A percentile compares a stretch with the other conserved stretches of the same genome.
phyloP scores from a whole-genome alignment of 2,888 invertebrate genomes.

The Lampropteryx suffumata region DNA sequence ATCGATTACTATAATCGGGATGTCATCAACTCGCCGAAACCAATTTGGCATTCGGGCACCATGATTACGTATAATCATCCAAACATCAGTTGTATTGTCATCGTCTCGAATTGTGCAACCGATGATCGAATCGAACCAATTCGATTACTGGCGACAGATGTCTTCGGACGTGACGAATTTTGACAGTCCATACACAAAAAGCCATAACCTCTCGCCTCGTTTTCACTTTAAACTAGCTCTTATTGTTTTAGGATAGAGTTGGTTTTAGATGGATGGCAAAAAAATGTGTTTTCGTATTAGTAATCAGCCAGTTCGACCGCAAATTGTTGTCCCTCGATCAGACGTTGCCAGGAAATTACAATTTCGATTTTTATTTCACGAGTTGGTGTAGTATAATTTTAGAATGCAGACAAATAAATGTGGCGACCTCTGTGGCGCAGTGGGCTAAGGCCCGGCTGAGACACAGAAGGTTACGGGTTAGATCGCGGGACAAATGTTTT shows the following conservation, averaged over 20 bases:
- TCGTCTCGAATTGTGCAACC: conserved; percentile 79
- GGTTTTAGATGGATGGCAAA: conserved; percentile 32
- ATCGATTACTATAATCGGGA: conserved; percentile 61
- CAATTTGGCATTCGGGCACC: conserved; percentile 61
- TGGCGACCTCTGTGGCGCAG: no score
- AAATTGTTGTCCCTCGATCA: conserved; percentile 82
- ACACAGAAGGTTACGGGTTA: no score
- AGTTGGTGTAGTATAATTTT: conserved; percentile 53
- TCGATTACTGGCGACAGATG: conserved; percentile 82
- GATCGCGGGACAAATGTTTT: no score
- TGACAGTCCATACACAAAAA: conserved; percentile 58
- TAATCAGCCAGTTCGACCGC: conserved; percentile 80
- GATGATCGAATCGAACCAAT: conserved; percentile 66
- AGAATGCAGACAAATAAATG: conserved; percentile 35
- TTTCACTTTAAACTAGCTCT: conserved; percentile 31
- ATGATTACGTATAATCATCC: conserved; percentile 70
- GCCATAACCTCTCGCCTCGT: conserved; percentile 36
- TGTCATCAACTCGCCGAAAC: conserved; percentile 67
- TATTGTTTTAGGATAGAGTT: conserved; percentile 32
- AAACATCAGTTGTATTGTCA: conserved; percentile 70
- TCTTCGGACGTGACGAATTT: conserved; percentile 82
- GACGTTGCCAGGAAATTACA: conserved; percentile 80
- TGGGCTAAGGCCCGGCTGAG: no score
- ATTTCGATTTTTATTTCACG: conserved; percentile 78
- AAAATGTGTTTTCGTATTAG: conserved; percentile 65